Percentiles rank a stretch among this genome's conserved stretches.
Evolutionary conservation across 2,888 invertebrate genomes (phyloP).

Genomic region (Cybosia mesomella): DNA sequence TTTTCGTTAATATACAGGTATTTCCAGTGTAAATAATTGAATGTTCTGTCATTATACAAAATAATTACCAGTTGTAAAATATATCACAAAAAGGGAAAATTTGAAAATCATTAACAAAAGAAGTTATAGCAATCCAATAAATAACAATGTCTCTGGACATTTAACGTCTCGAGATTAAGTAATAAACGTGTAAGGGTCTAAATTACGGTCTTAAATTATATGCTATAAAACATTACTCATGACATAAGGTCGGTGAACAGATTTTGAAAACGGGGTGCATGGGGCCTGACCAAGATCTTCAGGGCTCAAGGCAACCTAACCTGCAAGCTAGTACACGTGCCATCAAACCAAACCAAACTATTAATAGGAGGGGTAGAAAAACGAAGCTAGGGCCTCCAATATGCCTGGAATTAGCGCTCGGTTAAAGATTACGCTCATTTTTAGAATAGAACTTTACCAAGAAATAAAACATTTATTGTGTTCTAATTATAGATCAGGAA

Average conservation of each 20-base stretch:
- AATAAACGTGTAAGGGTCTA: constrained; percentile 28
- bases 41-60: neutral
- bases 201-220: constrained; percentile 25
- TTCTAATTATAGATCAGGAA: too few species aligned
- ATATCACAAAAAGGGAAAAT: neutral
- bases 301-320: too few species aligned
- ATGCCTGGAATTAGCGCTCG: too few species aligned
- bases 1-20: neutral
- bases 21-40: too few species aligned
- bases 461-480: too few species aligned
- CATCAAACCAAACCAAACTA: too few species aligned
- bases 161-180: constrained; percentile 28
- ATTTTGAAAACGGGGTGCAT: neutral
- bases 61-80: neutral
- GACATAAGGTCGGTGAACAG: constrained; percentile 6
- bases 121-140: constrained; percentile 12
- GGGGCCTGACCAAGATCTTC: too few species aligned
- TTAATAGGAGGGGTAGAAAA: too few species aligned
- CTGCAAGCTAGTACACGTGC: too few species aligned
- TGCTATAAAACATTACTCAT: constrained; percentile 24
- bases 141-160: constrained; percentile 12
- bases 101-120: constrained; percentile 16
- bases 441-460: too few species aligned
- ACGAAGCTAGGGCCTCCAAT: too few species aligned
- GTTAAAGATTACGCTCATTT: too few species aligned